Evolutionary conservation across 2,113 vertebrate genomes (phyloP), one percentile per base, ranked within the genome.

Genomic region (Thinocorus orbignyianus): DNA sequence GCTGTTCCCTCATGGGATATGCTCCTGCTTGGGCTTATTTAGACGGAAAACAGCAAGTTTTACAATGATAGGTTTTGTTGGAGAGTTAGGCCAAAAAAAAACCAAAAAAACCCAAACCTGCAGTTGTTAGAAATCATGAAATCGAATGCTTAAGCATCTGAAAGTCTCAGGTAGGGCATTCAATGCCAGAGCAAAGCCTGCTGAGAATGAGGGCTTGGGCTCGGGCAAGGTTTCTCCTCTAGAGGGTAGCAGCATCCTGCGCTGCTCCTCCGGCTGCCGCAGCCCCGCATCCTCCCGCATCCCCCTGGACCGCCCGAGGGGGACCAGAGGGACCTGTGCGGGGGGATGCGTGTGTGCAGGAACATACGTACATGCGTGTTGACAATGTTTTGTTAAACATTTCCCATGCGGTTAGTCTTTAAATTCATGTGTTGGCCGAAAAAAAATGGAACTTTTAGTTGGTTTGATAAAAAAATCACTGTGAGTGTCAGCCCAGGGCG

Each of bases 341-440:
- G 8, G n/a, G 17, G 20, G 11, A 13, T 7, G n/a, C 19, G 5
- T 3, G 14, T 11, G 30, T 4, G 7, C 39, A 1, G 4, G 20
- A 28, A 13, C 28, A 6, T 9, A 28, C 4, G 42, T 20, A 24
- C 11, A 3, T 3, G 61, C 13, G 10, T 33, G 33, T 54, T 54
- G 17, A 54, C 51, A 15, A 28, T 28, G 3, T 24, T 31, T 42
- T 26, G 14, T 28, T 35, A 1, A 15, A 24, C 30, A 3, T 42
- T 48, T 44, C 28, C 12, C 11, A 2, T 30, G 19, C 41, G 16
- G 4, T 37, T 33, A 24, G 46, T 19, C 15, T 5, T 13, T 42
- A 33, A 24, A 54, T 54, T 19, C n/a, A 4, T 2, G 4, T 7
- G 55, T 13, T 35, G 30, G 31, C 52, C 22, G n/a, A n/a, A n/a